phyloP scores from a whole-genome alignment of 2,113 vertebrate species.

The Boleophthalmus pectinirostris region DNA sequence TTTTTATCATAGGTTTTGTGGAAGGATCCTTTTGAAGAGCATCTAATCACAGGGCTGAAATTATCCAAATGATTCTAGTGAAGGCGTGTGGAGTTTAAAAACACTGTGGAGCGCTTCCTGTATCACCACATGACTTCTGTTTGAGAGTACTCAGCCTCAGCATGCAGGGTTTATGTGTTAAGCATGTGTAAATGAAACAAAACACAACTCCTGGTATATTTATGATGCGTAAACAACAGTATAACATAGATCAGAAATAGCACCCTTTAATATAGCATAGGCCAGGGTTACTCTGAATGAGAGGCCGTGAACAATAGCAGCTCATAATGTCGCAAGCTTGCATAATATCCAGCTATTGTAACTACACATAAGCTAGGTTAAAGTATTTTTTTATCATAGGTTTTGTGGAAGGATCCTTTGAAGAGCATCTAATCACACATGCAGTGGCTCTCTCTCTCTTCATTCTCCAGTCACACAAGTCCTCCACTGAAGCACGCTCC shows the following conservation, averaged over 20 bases:
- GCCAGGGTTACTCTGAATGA: conserved; percentile 16
- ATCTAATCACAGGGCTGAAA: no score
- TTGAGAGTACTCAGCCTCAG: no score
- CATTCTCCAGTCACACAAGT: conserved; percentile 21
- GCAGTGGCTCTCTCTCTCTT: not conserved
- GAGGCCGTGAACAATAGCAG: conserved; percentile 9
- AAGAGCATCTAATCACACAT: not conserved
- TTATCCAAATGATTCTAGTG: no score
- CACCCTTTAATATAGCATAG: no score
- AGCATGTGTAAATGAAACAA: no score
- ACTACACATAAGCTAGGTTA: not conserved
- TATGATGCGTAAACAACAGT: no score
- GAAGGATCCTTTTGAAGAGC: conserved; percentile 19
- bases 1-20: conserved; percentile 16
- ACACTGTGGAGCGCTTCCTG: no score
- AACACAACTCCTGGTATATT: no score
- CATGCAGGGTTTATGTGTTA: no score
- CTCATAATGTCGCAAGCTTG: not conserved
- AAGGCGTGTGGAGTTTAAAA: no score
- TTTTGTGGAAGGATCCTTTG: not conserved
- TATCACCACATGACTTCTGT: no score
- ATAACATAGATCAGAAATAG: no score
- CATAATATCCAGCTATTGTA: conserved; percentile 4
- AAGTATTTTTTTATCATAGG: conserved; percentile 15
- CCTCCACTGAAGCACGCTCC: conserved; percentile 56